These are phyloP conservation scores for Atta colombica DNA, from an alignment of 1,140 invertebrate genomes.

Conservation along the genomic window DNA sequence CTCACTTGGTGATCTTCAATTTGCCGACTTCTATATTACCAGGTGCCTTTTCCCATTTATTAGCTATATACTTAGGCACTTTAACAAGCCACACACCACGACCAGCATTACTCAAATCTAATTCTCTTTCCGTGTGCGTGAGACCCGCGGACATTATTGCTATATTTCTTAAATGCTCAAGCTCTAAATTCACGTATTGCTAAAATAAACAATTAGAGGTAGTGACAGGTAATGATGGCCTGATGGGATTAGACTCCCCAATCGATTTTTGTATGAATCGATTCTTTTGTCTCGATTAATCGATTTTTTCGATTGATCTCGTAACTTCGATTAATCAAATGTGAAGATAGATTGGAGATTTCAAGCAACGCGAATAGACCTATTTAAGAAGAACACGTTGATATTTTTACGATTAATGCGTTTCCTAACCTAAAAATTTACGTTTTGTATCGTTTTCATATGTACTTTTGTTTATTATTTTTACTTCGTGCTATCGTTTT, in stretches of 20 bases:
- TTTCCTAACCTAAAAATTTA: constrained; percentile 32
- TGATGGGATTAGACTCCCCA: no score
- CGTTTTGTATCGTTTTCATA: background rate
- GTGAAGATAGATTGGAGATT: no score
- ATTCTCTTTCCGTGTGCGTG: constrained; percentile 90
- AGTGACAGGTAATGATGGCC: no score
- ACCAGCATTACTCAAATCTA: constrained; percentile 95
- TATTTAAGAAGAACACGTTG: background rate
- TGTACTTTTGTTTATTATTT: background rate
- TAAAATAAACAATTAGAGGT: no score
- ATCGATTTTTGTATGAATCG: no score
- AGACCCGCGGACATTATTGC: constrained; percentile 75
- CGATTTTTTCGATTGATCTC: no score
- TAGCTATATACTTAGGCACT: constrained; percentile 98
- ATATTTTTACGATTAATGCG: background rate
- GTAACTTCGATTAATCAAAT: no score
- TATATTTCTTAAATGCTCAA: background rate
- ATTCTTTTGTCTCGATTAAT: no score
- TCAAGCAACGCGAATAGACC: no score
- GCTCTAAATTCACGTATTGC: no score
- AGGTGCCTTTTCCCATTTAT: constrained; percentile 95
- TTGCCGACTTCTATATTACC: constrained; percentile 93
- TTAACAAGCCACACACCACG: constrained; percentile 98
- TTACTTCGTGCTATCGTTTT: constrained; percentile 2
- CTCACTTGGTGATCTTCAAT: constrained; percentile 91